Evolutionary conservation across 2,113 vertebrate species (phyloP), one percentile per base, ranked within the genome.

Genomic region (Puffinus mauretanicus): DNA sequence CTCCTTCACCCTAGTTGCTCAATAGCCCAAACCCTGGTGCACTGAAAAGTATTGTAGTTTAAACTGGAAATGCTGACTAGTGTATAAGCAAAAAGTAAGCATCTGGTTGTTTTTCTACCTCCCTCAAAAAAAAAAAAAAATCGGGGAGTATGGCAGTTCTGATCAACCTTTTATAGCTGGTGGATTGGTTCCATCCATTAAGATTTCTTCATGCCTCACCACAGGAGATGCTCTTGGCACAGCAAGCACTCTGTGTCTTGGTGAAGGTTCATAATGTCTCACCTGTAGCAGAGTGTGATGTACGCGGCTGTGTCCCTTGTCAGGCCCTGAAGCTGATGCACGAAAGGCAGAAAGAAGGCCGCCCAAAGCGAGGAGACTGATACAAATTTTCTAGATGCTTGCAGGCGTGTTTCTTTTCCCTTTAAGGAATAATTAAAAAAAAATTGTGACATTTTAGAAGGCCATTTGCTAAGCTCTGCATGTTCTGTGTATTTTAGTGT

Each of bases 401-500:
- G 25, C 60, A 16, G 67, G 36, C 38, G 24, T 86, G 55, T 58
- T 88, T 57, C 62, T 87, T 92, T 91, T 94, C 30, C 64, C 93
- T 96, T 66, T 76, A 80, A 90, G 71, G 29, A 90, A 69, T 95
- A 93, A 94, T 82, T 72, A 12, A n/a, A 60, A 93, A 73, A 91
- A 92, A 78, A 22, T 17, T 5, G 51, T 79, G 86, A 81, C 77
- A 92, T 96, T 93, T 95, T 72, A 95, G 85, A 82, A 95, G 78
- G n/a, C 32, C 11, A 38, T 76, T 94, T 97, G 94, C 76, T 95
- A 90, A 91, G 71, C 82, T 96, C 75, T 92, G 86, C 83, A 90
- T 96, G 95, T 97, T 96, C 70, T 97, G 93, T 94, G 86, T 97
- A 96, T 94, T 96, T 97, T 95, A 95, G 91, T 95, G 89, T 93